Base-by-base conservation (phyloP, 1,140 invertebrate genomes). In the Parapsyche elsis region DNA sequence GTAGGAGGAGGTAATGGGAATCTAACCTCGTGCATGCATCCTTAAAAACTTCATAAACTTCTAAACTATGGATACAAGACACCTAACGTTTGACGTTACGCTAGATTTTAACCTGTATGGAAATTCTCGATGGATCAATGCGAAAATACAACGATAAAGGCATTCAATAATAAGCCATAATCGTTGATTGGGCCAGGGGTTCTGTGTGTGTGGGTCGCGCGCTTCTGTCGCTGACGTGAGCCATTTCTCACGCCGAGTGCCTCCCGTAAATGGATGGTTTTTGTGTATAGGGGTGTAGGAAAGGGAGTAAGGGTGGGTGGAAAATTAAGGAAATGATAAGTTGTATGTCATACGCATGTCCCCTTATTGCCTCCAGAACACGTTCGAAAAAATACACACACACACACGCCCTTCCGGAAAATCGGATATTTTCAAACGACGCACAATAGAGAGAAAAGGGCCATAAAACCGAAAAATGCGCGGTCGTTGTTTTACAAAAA, bases 311-410 rank as follows among this genome's bases (percentile, higher is more conserved):
- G 76, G 64, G 23, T 44, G 19, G 71, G 23, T 38, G 53, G 71
- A 30, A 80, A 82, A 80, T 82, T 82, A 80, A 82, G 81, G 78
- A 82, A 71, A 82, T 82, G 79, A 82, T 82, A 80, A 80, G 81
- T 82, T 80, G 78, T 80, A 82, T 78, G 81, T 82, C 81, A 80
- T 82, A 77, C 81, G 81, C 81, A 82, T 82, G 75, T 82, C 71
- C 44, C 71, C 78, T 74, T 74, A 73, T 79, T 38, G 30, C 30
- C 30, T 38, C 30, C 30, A 38, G 30, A 38, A 38, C 30, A 38
- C 30, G 30, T 38, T 38, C 7, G 30, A 7, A 38, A 38, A 38
- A 38, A 38, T 7, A 38, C 30, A 38, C 30, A 38, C 30, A 38
- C 30, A 38, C 30, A 38, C 30, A 1, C 30, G 7, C 30, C 30